Base-by-base conservation (phyloP, 2,113 vertebrate species). In the Tonatia bakeri region DNA sequence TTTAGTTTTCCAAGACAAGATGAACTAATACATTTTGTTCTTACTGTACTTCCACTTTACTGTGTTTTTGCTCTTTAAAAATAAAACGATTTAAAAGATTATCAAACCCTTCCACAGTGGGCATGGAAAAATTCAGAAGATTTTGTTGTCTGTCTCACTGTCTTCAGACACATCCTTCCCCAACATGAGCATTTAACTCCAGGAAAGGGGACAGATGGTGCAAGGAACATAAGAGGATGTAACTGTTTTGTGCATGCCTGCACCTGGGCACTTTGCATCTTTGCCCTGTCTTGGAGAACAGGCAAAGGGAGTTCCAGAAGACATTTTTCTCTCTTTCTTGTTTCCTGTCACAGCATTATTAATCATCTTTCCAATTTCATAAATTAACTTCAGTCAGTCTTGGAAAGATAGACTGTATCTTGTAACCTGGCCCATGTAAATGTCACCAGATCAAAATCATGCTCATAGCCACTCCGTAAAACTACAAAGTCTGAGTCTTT, bases 391-490 rank as follows among this genome's bases (percentile, higher is more conserved):
- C 13, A 92, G 7, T 19, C 36, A 45, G 22, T 54, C 33, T 56
- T 81, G 73, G n/a, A 77, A 87, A 94, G 54, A 75, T 14, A 45
- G 26, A 69, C 61, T 92, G 67, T 85, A 92, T 65, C 65, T 88
- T 93, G 22, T 88, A 88, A 69, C 26, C 47, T 82, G 36, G 38
- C n/a, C n/a, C 52, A 82, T 50, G 31, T 69, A 94, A 92, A 94
- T 90, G 59, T 92, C 76, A 92, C 76, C 15, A 77, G 72, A 88
- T 92, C 13, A 94, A 95, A 96, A 77, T 73, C 38, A 81, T 70
- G 20, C 11, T 92, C 80, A 70, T 87, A 92, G 87, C 83, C 36
- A 65, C 31, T 84, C 43, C 87, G 75, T 75, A 82, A 88, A 96
- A 88, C 26, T 65, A 16, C 69, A 50, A 96, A 76, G 52, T 89